Base-by-base conservation (phyloP, 2,888 invertebrate genomes). In the Plutella xylostella region DNA sequence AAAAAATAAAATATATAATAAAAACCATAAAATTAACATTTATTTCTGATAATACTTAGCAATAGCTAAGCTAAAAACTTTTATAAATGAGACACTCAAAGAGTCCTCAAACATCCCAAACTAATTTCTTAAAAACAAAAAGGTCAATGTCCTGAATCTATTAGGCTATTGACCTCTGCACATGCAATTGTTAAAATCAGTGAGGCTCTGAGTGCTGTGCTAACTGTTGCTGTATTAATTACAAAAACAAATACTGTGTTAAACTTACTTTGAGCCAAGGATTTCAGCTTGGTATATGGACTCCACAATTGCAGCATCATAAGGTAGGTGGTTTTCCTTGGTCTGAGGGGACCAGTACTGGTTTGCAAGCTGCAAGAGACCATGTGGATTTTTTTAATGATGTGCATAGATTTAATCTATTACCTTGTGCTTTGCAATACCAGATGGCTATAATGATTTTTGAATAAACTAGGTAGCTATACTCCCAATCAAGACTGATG, bases 311-410 rank as follows among this genome's bases (percentile, higher is more conserved):
- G 89, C 82, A 20, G 90, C 83, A 80, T 92, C 89, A 63, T 90
- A 96, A 38, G 90, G 87, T 58, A 89, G 68, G 79, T 93, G 93
- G 3, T 87, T 83, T 9, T 87, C 86, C 45, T 87, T 84, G 0
- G 93, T 92, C 67, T 93, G 91, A 0, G 96, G 94, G 1, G 96
- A 92, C 98, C 98, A 98, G 68, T 95, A 96, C 65, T 94, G 91
- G 50, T 91, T 90, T 2, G 97, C 95, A 21, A 97, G 86, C 96
- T 97, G 79, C 42, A 61, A 60, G 56, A 55, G 68, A 76, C 79
- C 79, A 80, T 70, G 64, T 70, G 67, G 73, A 72, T 69, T 75
- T 72, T 33, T 51, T 48, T 46, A 39, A 37, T 45, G 77, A 63
- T 73, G 71, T 68, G 60, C 60, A 73, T 74, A 76, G 83, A 82